These are phyloP conservation scores for Uloborus diversus DNA, from an alignment of 1,140 invertebrate genomes.

Conservation along the genomic window DNA sequence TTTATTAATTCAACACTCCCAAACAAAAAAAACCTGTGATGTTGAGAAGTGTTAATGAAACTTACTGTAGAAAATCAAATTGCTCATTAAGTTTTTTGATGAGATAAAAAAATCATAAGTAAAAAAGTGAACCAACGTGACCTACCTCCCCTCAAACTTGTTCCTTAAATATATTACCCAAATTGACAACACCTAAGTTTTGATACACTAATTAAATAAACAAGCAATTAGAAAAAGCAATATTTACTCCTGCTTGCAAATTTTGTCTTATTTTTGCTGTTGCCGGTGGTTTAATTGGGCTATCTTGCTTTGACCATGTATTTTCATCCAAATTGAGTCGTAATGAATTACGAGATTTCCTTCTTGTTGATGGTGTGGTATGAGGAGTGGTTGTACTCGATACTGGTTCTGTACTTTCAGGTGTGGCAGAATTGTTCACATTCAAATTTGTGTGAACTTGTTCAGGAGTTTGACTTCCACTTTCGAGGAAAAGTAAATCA, in stretches of 20 bases:
- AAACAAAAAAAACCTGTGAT: too few species aligned
- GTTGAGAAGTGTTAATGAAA: too few species aligned
- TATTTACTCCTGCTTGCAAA: conserved; percentile 40
- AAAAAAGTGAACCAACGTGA: too few species aligned
- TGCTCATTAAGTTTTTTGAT: too few species aligned
- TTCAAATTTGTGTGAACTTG: conserved; percentile 29
- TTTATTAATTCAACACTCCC: too few species aligned
- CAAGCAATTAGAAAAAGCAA: too few species aligned
- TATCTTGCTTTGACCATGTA: conserved; percentile 43
- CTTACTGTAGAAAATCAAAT: too few species aligned
- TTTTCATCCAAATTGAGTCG: conserved; percentile 40
- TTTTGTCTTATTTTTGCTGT: conserved; percentile 45
- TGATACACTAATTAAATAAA: too few species aligned
- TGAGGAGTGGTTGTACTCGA: not conserved
- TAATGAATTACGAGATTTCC: conserved; percentile 43
- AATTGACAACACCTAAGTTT: too few species aligned
- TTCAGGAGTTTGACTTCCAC: conserved; percentile 47
- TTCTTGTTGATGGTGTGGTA: conserved; percentile 13
- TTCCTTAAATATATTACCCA: too few species aligned
- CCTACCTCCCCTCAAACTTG: too few species aligned
- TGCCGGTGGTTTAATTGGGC: conserved; percentile 10
- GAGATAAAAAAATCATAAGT: too few species aligned
- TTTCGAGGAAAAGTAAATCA: conserved; percentile 51
- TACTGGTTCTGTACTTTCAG: conserved; percentile 17
- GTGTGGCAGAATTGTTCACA: conserved; percentile 6